phyloP scores from a whole-genome alignment of 2,888 invertebrate genomes.

The Lamellibrachia columna region DNA sequence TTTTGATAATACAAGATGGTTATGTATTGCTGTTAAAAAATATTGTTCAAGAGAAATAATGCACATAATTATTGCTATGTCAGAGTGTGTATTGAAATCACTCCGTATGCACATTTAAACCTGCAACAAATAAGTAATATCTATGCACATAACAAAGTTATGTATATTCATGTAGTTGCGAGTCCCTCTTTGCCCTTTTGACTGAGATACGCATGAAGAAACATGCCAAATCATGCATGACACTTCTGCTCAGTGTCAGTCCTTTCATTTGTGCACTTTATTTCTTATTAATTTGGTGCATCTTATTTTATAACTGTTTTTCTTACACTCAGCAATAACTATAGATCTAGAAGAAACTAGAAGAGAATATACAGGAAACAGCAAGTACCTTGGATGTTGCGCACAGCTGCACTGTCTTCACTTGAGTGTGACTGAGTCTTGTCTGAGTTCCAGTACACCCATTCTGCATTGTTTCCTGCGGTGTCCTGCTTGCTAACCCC shows the following conservation, averaged over 20 bases:
- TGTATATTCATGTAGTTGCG: not conserved
- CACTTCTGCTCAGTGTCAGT: not conserved
- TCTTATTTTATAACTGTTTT: not conserved
- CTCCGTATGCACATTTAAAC: too few relatives aligned
- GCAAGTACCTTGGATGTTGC: not conserved
- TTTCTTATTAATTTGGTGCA: not conserved
- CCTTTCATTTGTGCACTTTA: not conserved
- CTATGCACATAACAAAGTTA: too few relatives aligned
- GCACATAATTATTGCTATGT: too few relatives aligned
- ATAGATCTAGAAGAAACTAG: not conserved
- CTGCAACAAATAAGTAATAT: too few relatives aligned
- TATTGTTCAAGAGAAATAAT: too few relatives aligned
- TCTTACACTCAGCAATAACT: not conserved
- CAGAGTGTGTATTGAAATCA: too few relatives aligned
- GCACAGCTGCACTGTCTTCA: not conserved
- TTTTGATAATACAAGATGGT: too few relatives aligned
- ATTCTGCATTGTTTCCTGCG: not conserved
- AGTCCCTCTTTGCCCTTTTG: not conserved
- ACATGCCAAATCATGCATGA: not conserved
- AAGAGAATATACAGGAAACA: not conserved
- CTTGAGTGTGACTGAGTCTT: conserved; percentile 4
- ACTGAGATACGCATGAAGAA: not conserved
- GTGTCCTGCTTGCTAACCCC: not conserved
- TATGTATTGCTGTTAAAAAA: too few relatives aligned
- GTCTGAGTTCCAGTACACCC: not conserved